Evolutionary conservation across 2,888 invertebrate genomes (phyloP).

Genomic region (Tenthredo livida): DNA sequence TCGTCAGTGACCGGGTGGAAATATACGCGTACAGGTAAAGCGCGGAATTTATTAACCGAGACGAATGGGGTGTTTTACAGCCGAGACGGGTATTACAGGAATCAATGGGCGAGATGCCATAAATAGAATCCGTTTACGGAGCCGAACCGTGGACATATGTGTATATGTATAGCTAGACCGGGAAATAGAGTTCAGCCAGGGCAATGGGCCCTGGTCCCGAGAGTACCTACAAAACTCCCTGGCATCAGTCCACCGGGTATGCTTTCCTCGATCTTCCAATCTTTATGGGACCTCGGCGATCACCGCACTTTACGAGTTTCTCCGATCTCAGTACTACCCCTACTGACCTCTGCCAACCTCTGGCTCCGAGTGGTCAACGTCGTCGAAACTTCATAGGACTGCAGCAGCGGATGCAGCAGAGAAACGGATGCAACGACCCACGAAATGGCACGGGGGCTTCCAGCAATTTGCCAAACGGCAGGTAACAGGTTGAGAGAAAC

Average conservation of each 20-base stretch:
- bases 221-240: conserved; percentile 23
- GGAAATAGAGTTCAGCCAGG: conserved; percentile 46
- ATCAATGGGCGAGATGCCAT: conserved; percentile 65
- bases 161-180: background rate
- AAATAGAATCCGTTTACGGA: conserved; percentile 65
- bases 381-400: conserved; percentile 2
- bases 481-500: conserved; percentile 9
- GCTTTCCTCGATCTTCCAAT: conserved; percentile 58
- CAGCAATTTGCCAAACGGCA: conserved; percentile 19
- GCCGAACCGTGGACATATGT: conserved; percentile 22
- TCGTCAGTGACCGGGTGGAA: background rate
- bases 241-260: conserved; percentile 60
- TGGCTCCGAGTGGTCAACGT: background rate
- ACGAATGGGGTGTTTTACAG: conserved; percentile 26
- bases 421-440: conserved; percentile 28
- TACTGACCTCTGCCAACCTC: conserved; percentile 17
- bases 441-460: conserved; percentile 4
- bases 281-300: conserved; percentile 68
- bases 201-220: background rate
- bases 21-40: background rate
- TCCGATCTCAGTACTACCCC: conserved; percentile 6
- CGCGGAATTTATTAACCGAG: conserved; percentile 17
- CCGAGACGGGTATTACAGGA: conserved; percentile 63
- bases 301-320: conserved; percentile 65
- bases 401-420: background rate